Percentiles rank a stretch among this genome's conserved stretches.
phyloP scores from a whole-genome alignment of 1,140 invertebrate species.

The Mya arenaria region DNA sequence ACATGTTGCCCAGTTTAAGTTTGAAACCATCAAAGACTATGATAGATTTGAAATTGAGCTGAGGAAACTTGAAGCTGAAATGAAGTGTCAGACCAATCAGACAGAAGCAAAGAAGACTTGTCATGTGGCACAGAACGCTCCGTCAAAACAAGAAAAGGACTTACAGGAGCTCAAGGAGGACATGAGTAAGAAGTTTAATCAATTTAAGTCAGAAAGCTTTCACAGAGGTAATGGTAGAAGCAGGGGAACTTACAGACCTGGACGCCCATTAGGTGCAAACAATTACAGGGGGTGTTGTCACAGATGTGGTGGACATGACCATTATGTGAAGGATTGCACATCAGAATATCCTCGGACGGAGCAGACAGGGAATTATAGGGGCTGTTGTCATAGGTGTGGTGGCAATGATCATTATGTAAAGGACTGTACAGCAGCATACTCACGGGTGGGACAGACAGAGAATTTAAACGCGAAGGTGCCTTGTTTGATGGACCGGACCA shows the following conservation, averaged over 20 bases:
- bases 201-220: background rate
- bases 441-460: background rate
- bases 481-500: background rate
- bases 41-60: background rate
- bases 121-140: background rate
- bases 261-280: background rate
- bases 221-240: background rate
- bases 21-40: background rate
- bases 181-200: background rate
- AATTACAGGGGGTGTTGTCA: background rate
- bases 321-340: background rate
- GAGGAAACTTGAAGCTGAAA: background rate
- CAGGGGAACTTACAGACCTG: background rate
- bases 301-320: background rate
- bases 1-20: background rate
- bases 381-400: background rate
- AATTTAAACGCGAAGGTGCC: background rate
- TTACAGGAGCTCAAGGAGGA: background rate
- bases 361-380: too few relatives aligned
- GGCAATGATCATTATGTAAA: background rate
- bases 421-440: background rate
- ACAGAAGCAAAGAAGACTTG: background rate
- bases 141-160: background rate
- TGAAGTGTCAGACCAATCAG: background rate
- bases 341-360: too few relatives aligned